These are phyloP conservation scores for Rhizomys pruinosus DNA, from an alignment of 2,113 vertebrate genomes.

Conservation along the genomic window DNA sequence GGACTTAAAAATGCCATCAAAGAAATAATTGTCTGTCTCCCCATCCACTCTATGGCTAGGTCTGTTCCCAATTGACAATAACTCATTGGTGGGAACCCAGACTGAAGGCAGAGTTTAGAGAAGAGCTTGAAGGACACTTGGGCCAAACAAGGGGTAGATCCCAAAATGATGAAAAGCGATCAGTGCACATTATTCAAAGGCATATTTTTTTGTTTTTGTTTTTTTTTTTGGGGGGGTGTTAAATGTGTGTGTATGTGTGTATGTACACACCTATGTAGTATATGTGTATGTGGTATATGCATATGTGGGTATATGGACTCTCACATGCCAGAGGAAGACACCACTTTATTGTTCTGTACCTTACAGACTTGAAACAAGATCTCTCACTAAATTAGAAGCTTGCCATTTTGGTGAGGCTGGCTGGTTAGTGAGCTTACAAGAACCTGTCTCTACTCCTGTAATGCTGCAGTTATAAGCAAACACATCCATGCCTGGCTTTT, in stretches of 20 bases:
- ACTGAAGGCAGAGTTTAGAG: background rate
- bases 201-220: background rate
- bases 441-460: background rate
- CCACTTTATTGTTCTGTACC: background rate
- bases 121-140: background rate
- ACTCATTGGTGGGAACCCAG: background rate
- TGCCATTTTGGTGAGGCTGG: background rate
- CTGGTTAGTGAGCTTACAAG: background rate
- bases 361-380: background rate
- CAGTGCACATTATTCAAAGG: background rate
- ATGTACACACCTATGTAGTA: background rate
- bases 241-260: background rate
- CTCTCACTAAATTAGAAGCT: background rate
- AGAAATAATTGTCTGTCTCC: background rate
- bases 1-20: background rate
- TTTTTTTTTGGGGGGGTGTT: background rate
- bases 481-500: background rate
- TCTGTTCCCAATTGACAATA: background rate
- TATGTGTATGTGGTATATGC: background rate
- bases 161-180: too few species aligned
- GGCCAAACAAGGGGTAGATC: background rate
- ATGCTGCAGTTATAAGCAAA: background rate
- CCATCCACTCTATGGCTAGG: background rate
- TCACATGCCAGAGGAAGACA: background rate
- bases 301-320: background rate